A percentile compares a stretch with the other conserved stretches of the same genome.
phyloP scores from a whole-genome alignment of 1,140 invertebrate species.

The Pogonomyrmex barbatus region DNA sequence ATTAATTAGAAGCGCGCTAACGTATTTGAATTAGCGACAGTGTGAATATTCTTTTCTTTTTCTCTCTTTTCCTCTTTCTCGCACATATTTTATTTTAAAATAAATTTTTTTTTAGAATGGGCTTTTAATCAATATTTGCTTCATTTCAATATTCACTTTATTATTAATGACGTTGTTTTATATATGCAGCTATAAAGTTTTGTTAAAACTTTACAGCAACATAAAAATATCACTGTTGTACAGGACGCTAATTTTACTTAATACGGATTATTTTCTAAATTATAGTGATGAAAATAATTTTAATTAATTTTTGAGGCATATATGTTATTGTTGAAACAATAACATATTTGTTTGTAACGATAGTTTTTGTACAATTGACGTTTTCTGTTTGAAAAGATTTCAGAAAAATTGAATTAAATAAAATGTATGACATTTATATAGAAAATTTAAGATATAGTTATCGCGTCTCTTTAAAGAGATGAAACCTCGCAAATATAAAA shows the following conservation, averaged over 20 bases:
- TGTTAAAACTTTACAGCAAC: constrained; percentile 17
- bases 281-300: background rate
- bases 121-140: constrained; percentile 39
- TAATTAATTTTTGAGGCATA: background rate
- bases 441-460: constrained; percentile 7
- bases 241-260: background rate
- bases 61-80: background rate
- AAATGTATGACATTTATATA: background rate
- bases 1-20: constrained; percentile 48
- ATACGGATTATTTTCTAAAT: background rate
- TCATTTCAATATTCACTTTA: constrained; percentile 12
- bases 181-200: background rate
- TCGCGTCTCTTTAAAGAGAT: background rate
- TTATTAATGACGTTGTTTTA: constrained; percentile 1
- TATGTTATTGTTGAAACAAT: background rate
- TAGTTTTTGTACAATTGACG: background rate
- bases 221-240: background rate
- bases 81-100: constrained; percentile 24
- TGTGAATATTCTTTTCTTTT: constrained; percentile 5
- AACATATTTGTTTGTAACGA: background rate
- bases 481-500: constrained; percentile 30
- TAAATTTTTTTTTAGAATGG: background rate
- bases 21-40: constrained; percentile 12
- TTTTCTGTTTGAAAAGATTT: background rate
- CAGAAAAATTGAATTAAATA: background rate